Evolutionary conservation across 2,113 vertebrate genomes (phyloP).

Genomic region (Stomatorhinus ivindoensis): DNA sequence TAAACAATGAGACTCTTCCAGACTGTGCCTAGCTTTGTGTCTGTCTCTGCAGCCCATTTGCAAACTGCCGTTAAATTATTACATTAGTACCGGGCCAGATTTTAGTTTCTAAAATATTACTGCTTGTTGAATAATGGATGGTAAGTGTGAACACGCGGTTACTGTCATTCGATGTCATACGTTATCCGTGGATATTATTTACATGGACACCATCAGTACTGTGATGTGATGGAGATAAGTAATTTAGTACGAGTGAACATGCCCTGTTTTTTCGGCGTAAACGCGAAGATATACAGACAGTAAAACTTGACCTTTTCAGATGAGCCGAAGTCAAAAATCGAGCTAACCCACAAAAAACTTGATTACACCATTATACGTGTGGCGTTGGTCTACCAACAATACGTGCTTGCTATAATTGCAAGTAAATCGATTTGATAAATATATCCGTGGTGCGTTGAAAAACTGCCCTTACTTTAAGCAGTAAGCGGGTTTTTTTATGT

Average conservation of each 20-base stretch:
- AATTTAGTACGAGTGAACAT: constrained; percentile 19
- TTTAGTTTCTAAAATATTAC: constrained; percentile 11
- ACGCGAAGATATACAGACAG: neutral
- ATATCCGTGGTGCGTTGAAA: neutral
- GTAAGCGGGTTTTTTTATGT: neutral
- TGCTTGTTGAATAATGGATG: constrained; percentile 37
- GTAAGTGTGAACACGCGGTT: constrained; percentile 49
- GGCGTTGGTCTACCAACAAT: neutral
- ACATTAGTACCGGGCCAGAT: constrained; percentile 14
- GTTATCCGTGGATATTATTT: constrained; percentile 26
- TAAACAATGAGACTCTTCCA: constrained; percentile 67
- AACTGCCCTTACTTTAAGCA: neutral
- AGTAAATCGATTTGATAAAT: neutral
- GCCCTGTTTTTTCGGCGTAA: neutral
- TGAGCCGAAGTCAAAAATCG: neutral
- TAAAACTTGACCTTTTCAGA: neutral
- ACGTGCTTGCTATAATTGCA: neutral
- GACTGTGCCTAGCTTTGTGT: constrained; percentile 60
- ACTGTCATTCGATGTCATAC: constrained; percentile 34
- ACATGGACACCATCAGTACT: constrained; percentile 33
- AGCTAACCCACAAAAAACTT: neutral
- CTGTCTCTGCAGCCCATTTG: constrained; percentile 41
- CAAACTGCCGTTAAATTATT: constrained; percentile 18
- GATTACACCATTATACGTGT: neutral
- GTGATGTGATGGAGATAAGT: constrained; percentile 35